A percentile compares a stretch with the other conserved stretches of the same genome.
These are phyloP conservation scores for Parotia lawesii DNA, from an alignment of 2,113 vertebrate species.

Conservation along the genomic window DNA sequence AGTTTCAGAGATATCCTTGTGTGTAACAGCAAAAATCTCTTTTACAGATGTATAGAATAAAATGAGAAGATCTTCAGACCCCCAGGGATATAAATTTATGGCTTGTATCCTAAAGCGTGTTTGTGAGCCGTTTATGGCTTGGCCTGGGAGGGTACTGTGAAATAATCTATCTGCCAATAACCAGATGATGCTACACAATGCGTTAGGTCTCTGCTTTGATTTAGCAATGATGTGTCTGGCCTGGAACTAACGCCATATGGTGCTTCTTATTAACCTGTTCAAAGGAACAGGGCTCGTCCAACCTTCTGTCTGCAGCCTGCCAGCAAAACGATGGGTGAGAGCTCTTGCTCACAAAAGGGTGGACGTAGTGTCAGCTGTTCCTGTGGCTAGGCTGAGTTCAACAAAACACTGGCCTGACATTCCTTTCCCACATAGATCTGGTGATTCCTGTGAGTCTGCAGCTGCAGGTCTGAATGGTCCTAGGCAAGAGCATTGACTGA, in stretches of 20 bases:
- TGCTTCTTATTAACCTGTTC: neutral
- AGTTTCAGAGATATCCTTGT: neutral
- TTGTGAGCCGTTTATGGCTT: neutral
- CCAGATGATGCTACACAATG: neutral
- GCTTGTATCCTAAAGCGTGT: neutral
- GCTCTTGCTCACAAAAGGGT: neutral
- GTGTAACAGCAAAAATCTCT: neutral
- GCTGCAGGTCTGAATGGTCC: neutral
- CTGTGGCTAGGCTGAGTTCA: neutral
- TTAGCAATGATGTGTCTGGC: neutral
- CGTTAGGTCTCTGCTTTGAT: neutral
- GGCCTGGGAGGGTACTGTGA: neutral
- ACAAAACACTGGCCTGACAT: neutral
- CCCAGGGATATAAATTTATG: neutral
- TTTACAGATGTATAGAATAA: neutral
- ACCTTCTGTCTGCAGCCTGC: neutral
- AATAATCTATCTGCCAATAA: slow-evolving; percentile 45
- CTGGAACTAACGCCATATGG: neutral
- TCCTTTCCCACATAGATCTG: neutral
- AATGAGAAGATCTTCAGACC: neutral
- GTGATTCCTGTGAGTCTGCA: neutral
- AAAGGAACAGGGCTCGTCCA: neutral
- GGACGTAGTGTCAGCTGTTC: neutral
- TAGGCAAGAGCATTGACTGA: neutral
- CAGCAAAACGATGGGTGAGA: neutral